Evolutionary conservation across 1,140 invertebrate genomes (phyloP).

Genomic region (Trigoniulus corallinus): DNA sequence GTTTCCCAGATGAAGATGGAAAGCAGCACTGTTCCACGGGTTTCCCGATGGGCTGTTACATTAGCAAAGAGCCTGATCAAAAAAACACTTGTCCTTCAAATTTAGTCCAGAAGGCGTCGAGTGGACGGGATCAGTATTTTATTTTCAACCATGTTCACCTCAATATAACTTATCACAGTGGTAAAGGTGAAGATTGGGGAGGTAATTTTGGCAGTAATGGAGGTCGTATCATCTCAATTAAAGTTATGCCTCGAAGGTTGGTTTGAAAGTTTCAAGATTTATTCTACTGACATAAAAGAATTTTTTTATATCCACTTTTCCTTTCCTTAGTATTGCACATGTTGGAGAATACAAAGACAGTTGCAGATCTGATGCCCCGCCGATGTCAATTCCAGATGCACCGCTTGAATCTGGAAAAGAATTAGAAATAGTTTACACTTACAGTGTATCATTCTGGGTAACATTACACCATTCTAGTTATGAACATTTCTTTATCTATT

Average conservation of each 20-base stretch:
- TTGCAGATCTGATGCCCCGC: conserved; percentile 33
- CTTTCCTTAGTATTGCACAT: conserved; percentile 26
- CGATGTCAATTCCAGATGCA: conserved; percentile 48
- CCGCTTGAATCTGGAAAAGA: conserved; percentile 20
- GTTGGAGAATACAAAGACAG: conserved; percentile 17
- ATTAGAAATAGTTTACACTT: conserved; percentile 65
- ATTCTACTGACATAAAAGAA: too few species aligned
- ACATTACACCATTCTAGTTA: too few species aligned
- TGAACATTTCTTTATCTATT: neutral
- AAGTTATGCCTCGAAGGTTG: conserved; percentile 54
- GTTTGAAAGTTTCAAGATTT: conserved; percentile 4
- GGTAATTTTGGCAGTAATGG: conserved; percentile 51
- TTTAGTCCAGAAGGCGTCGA: conserved; percentile 16
- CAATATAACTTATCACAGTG: conserved; percentile 80
- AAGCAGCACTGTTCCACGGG: conserved; percentile 76
- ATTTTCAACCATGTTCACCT: conserved; percentile 95
- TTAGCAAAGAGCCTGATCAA: conserved; percentile 34
- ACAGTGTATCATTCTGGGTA: conserved; percentile 63
- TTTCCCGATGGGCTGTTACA: conserved; percentile 95
- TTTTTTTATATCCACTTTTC: too few species aligned
- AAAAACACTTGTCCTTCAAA: conserved; percentile 45
- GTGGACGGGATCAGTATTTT: conserved; percentile 41
- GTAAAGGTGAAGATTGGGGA: conserved; percentile 66
- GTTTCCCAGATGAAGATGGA: conserved; percentile 61
- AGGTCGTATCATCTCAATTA: conserved; percentile 74